Evolutionary conservation across 1,140 invertebrate genomes (phyloP), one percentile per base, ranked within the genome.

Genomic region (Mycetomoellerius zeteki): DNA sequence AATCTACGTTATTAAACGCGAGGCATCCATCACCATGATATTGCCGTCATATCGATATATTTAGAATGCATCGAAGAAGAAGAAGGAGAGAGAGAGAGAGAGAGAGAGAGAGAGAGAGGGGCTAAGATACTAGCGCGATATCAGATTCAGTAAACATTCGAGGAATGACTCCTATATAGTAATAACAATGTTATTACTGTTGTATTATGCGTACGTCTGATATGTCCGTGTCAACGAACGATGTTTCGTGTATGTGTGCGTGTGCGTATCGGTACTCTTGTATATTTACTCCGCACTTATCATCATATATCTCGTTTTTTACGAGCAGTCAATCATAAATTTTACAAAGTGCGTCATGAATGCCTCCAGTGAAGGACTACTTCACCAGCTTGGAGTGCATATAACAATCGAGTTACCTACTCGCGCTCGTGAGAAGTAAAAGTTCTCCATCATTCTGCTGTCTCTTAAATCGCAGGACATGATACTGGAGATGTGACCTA

Each of bases 301-400:
- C 67, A 21, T 82, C 67, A 30, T 50, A 33, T 50, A 75, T 75
- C 58, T 33, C 8, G 14, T 27, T 62, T 52, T 75, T 73, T 75
- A 73, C 67, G 54, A 84, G 33, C 33, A 72, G 37, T 75, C 69
- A 72, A 75, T 84, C 69, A 73, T 82, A 73, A 82, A 82, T 82
- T 82, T 58, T 82, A 50, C 69, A 30, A 60, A 75, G 80, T 72
- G 37, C 52, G 52, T 60, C 65, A 37, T 72, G 78, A 82, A 73
- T 84, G 67, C 37, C 54, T 33, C 24, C 27, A 27, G 37, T 73
- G 37, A 75, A 75, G 80, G 80, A 52, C 69, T 60, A 73, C 56
- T 60, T 43, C 24, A 33, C 14, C 33, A 24, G 37, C 67, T 27
- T 14, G 54, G 7, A 21, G 21, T 24, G 52, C 52, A 19, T 54